These are phyloP conservation scores for Isoperla grammatica DNA, from an alignment of 2,888 invertebrate genomes.

Conservation along the genomic window DNA sequence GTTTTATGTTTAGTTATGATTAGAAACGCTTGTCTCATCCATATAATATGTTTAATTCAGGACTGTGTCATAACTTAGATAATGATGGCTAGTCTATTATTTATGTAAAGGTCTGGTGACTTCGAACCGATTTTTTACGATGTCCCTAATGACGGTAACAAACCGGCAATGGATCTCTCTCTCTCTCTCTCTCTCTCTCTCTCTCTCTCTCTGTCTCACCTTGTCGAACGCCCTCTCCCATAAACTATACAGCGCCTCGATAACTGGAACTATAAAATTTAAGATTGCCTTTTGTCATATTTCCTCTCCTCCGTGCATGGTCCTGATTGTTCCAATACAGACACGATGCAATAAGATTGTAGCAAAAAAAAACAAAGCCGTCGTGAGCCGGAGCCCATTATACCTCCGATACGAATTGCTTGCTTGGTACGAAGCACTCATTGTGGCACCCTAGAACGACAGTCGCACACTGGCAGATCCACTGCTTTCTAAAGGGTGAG, in stretches of 20 bases:
- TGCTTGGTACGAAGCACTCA: no score
- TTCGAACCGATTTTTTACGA: constrained; percentile 19
- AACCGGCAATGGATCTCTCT: constrained; percentile 19
- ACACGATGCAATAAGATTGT: not conserved
- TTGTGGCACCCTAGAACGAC: no score
- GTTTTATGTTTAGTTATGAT: no score
- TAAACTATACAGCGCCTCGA: constrained; percentile 9
- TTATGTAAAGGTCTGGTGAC: constrained; percentile 19
- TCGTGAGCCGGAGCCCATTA: no score
- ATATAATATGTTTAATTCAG: constrained; percentile 3
- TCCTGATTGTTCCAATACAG: not conserved
- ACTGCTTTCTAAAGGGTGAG: no score
- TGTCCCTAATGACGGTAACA: constrained; percentile 21
- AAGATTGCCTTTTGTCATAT: constrained; percentile 14
- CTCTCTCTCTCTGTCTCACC: not conserved
- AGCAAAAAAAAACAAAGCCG: not conserved
- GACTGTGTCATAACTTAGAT: constrained; percentile 4
- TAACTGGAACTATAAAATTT: constrained; percentile 15
- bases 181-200: constrained; percentile 20
- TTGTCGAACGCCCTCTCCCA: no score
- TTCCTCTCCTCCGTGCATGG: not conserved
- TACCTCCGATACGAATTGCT: no score
- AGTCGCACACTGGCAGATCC: no score
- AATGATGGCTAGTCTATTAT: constrained; percentile 18
- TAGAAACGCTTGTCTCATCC: not conserved